Evolutionary conservation across 23 tunicate genomes (phyloP).

Genomic region (Trididemnum miniatum): DNA sequence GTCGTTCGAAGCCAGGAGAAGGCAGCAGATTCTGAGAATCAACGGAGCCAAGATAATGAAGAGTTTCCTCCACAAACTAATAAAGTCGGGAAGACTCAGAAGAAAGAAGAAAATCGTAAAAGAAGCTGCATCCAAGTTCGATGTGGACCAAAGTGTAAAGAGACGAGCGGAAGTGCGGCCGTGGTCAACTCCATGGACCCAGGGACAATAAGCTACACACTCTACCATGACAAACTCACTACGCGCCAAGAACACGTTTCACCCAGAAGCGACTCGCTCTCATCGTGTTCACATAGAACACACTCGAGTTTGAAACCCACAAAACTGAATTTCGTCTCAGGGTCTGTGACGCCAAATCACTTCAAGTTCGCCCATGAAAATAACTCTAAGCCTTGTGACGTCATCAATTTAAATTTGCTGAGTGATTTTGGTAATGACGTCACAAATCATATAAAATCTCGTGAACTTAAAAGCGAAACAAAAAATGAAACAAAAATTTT

Average conservation of each 20-base stretch:
- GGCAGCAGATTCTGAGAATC: background rate
- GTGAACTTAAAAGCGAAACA: background rate
- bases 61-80: too few relatives aligned
- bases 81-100: too few relatives aligned
- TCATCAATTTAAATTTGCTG: background rate
- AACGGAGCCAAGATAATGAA: background rate
- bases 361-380: too few relatives aligned
- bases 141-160: too few relatives aligned
- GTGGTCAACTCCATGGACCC: background rate
- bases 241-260: background rate
- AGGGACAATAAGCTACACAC: background rate
- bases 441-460: background rate
- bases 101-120: too few relatives aligned
- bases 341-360: too few relatives aligned
- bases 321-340: too few relatives aligned
- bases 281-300: too few relatives aligned
- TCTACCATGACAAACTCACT: background rate
- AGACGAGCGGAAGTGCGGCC: background rate
- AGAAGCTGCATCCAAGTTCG: too few relatives aligned
- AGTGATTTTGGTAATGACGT: background rate
- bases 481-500: too few relatives aligned
- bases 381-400: background rate
- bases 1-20: constrained; percentile 1
- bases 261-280: background rate
- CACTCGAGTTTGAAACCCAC: too few relatives aligned